Conservation (phyloP, 2,797 vertebrate species). For the Mionectes olivaceus region DNA sequence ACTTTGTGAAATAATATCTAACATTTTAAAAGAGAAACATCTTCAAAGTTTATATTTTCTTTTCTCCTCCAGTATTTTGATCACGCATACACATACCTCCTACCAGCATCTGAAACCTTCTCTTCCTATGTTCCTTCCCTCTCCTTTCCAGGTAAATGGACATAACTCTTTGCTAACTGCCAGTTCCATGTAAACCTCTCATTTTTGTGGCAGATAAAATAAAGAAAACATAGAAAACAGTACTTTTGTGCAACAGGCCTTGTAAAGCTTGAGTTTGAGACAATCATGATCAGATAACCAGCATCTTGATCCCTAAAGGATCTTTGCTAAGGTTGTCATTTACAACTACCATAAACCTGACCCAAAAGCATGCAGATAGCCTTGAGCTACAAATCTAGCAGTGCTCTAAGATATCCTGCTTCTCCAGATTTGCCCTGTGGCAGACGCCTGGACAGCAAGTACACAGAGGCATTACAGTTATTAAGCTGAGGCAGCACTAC, state of each 20-base stretch:
- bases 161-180: background rate
- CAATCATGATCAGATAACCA: background rate
- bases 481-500: background rate
- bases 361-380: constrained; percentile 8
- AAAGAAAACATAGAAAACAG: background rate
- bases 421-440: background rate
- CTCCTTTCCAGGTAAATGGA: background rate
- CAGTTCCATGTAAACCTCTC: background rate
- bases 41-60: background rate
- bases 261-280: background rate
- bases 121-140: background rate
- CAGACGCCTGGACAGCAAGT: background rate
- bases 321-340: background rate
- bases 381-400: background rate
- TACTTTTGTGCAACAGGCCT: background rate
- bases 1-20: background rate
- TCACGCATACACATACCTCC: background rate
- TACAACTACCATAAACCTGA: constrained; percentile 8
- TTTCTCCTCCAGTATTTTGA: background rate
- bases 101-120: background rate
- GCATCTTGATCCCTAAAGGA: background rate
- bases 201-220: background rate
- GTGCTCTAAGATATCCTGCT: background rate
- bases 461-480: background rate
- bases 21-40: background rate